Base-by-base conservation (phyloP, 2,797 vertebrate species). In the Hirundo rustica region DNA sequence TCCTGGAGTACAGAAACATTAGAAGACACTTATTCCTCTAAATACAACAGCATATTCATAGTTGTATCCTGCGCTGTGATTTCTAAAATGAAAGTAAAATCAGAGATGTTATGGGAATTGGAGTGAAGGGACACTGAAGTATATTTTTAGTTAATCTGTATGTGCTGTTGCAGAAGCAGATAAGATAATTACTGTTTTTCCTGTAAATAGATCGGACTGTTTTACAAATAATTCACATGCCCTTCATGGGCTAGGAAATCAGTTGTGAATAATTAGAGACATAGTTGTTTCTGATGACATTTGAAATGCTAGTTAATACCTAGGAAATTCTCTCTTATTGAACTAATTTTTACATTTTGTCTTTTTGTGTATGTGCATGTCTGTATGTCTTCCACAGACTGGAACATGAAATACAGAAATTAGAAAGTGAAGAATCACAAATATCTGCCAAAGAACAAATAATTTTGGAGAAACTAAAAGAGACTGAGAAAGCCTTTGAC, bases 391-490 rank as follows among this genome's bases (percentile, higher is more conserved):
- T 98, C 51, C 96, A 60, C 85, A 99, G 99, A 97, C 94, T 99
- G 96, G 99, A 99, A 97, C 98, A 98, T 92, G 99, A 99, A 97
- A 99, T 99, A 72, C 97, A 98, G 82, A 96, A 97, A 13, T 98
- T 99, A 85, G 99, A 99, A 97, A 98, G 98, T 53, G 99, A 99
- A 97, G 99, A 99, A 98, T 99, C 98, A 62, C 98, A 98, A 97
- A 99, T 99, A 97, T 99, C 99, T 72, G 99, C 99, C 97, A 99
- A 99, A 98, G 99, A 99, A 96, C 98, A 99, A 97, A 96, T 99
- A 93, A 99, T 99, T 95, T 97, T 99, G 94, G 98, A 99, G 97
- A 99, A 99, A 61, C 98, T 99, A 91, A 98, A 98, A 94, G 99
- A 99, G 97, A 99, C 99, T 6, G 99, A 99, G 94, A 98, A 98